Percentiles rank a stretch among this genome's conserved stretches.
Evolutionary conservation across 1,140 invertebrate genomes (phyloP).

Genomic region (Brachionus koreanus): DNA sequence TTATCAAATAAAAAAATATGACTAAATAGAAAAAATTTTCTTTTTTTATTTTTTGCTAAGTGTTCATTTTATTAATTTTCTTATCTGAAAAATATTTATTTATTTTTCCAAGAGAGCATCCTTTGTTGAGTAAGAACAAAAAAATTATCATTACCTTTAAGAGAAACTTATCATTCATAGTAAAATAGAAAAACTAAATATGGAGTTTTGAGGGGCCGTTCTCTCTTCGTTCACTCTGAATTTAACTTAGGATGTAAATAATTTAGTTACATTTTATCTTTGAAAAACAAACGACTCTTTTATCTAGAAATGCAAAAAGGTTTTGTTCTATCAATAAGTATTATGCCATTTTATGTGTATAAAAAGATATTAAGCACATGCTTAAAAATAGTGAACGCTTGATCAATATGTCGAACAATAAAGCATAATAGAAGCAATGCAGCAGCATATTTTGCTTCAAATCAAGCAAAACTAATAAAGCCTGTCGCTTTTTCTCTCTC

Average conservation of each 20-base stretch:
- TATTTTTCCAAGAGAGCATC: background rate
- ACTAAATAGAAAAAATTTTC: too few relatives aligned
- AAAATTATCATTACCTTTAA: background rate
- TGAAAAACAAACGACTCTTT: background rate
- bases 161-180: too few relatives aligned
- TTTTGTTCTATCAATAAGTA: background rate
- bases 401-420: background rate
- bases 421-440: background rate
- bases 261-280: too few relatives aligned
- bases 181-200: too few relatives aligned
- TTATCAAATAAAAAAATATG: too few relatives aligned
- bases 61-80: background rate
- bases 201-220: too few relatives aligned
- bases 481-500: background rate
- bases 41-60: too few relatives aligned
- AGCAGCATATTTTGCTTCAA: background rate
- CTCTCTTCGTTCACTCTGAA: too few relatives aligned
- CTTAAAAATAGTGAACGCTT: background rate
- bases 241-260: too few relatives aligned
- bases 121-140: background rate
- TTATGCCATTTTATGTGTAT: background rate
- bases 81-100: background rate
- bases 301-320: background rate
- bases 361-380: slow-evolving; percentile 32
- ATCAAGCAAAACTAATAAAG: background rate